A percentile compares a stretch with the other conserved stretches of the same genome.
Conservation (phyloP, 2,888 invertebrate genomes). For the Deilephila porcellus region DNA sequence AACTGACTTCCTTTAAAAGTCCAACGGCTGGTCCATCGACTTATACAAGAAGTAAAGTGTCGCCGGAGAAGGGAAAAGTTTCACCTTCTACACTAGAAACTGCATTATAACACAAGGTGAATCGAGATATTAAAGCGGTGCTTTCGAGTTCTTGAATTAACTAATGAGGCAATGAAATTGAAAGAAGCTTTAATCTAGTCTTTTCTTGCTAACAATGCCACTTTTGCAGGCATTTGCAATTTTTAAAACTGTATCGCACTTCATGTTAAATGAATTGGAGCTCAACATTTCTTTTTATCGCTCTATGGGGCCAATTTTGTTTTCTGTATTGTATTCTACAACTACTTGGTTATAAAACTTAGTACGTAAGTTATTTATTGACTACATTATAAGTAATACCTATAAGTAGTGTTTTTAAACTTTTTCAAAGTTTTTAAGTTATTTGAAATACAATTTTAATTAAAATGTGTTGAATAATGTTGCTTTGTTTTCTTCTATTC, state of each 20-base stretch:
- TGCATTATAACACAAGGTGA: constrained; percentile 76
- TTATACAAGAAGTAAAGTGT: constrained; percentile 57
- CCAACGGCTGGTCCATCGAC: constrained; percentile 56
- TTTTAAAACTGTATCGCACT: constrained; percentile 63
- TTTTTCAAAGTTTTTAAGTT: constrained; percentile 82
- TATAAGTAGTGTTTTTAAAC: constrained; percentile 76
- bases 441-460: constrained; percentile 79
- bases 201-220: constrained; percentile 76
- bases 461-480: constrained; percentile 75
- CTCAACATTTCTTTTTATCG: constrained; percentile 61
- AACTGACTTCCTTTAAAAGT: constrained; percentile 72
- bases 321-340: constrained; percentile 63
- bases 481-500: constrained; percentile 23
- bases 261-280: constrained; percentile 53
- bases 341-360: constrained; percentile 67
- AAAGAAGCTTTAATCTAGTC: constrained; percentile 84
- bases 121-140: constrained; percentile 60
- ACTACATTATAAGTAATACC: constrained; percentile 66
- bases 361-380: constrained; percentile 81
- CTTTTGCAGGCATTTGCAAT: constrained; percentile 65
- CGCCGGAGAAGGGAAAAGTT: constrained; percentile 57
- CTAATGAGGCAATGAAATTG: constrained; percentile 69
- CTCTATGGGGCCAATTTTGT: constrained; percentile 79
- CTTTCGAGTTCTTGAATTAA: constrained; percentile 55
- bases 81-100: constrained; percentile 86